These are phyloP conservation scores for Macroglossus sobrinus DNA, from an alignment of 2,113 vertebrate genomes.

Conservation along the genomic window DNA sequence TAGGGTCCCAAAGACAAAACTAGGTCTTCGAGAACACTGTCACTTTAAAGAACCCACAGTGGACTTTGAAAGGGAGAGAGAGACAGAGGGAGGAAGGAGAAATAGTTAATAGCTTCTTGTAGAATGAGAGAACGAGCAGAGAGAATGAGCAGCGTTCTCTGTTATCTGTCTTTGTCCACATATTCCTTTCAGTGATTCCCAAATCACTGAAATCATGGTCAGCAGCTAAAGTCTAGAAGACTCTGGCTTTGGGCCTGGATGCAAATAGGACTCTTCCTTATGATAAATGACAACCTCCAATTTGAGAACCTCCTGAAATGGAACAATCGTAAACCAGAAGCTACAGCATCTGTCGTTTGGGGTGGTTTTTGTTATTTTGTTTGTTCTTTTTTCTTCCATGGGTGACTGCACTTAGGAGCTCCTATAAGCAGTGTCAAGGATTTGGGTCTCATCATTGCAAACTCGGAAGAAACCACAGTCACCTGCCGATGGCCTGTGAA, in stretches of 20 bases:
- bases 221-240: background rate
- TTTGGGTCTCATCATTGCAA: background rate
- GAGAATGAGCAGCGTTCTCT: background rate
- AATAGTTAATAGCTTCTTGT: background rate
- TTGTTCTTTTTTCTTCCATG: background rate
- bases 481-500: background rate
- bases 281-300: background rate
- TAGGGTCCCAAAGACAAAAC: background rate
- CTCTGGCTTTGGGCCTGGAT: background rate
- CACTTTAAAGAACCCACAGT: accelerated
- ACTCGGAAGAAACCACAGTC: background rate
- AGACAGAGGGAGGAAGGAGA: background rate
- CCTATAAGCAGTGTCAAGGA: no score
- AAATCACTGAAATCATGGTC: background rate
- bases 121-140: background rate
- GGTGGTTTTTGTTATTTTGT: background rate
- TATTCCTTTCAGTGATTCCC: background rate
- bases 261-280: background rate
- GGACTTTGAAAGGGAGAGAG: background rate
- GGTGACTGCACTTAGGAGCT: background rate
- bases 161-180: background rate
- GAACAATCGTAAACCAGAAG: background rate
- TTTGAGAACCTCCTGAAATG: background rate
- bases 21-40: background rate
- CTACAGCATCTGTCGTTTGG: background rate